Percentiles rank a stretch among this genome's conserved stretches.
Conservation (phyloP, 2,113 vertebrate species). For the Macroglossus sobrinus region DNA sequence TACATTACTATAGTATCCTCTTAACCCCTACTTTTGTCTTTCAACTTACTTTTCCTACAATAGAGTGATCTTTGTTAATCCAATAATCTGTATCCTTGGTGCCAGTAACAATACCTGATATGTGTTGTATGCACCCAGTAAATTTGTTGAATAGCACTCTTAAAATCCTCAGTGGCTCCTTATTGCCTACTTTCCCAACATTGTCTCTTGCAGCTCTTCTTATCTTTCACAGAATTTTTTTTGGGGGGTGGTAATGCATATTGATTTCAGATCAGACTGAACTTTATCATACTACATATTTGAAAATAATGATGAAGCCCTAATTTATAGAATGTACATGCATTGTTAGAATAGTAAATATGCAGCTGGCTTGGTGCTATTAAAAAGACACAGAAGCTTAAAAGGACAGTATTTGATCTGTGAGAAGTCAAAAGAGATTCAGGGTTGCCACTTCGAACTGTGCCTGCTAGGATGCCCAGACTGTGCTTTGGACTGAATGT, state of each 20-base stretch:
- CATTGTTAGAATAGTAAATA: not conserved
- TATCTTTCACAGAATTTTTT: not conserved
- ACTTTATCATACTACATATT: not conserved
- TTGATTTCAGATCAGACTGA: not conserved
- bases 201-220: not conserved
- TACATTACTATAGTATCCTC: not conserved
- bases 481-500: not conserved
- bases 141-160: not conserved
- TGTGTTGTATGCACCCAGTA: not conserved
- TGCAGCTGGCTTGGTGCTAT: not conserved
- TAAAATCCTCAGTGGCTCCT: not conserved
- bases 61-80: not conserved
- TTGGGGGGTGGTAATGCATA: not conserved
- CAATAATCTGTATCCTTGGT: not conserved
- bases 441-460: not conserved
- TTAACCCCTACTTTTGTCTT: not conserved
- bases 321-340: not conserved
- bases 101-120: not conserved
- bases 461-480: not conserved
- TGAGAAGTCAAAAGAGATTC: slow-evolving; percentile 19
- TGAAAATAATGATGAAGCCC: not conserved
- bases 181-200: not conserved
- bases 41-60: not conserved
- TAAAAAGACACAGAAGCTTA: not conserved
- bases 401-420: not conserved